Evolutionary conservation across 2,888 invertebrate genomes (phyloP).

Genomic region (Keiferia lycopersicella): DNA sequence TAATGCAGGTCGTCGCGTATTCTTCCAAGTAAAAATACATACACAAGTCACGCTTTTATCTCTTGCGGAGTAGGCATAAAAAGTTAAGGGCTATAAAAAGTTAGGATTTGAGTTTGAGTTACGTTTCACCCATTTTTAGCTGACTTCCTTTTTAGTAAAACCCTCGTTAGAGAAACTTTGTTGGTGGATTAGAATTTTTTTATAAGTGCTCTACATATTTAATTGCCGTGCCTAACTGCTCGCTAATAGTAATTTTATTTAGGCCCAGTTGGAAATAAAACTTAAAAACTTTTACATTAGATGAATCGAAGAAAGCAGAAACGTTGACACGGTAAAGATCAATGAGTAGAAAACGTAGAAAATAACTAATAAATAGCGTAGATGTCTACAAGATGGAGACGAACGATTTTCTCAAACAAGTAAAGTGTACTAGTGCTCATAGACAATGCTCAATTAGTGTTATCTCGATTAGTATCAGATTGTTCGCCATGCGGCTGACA

Average conservation of each 20-base stretch:
- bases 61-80: no score
- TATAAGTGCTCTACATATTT: constrained; percentile 11
- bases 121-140: no score
- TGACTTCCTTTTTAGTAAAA: background rate
- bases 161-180: constrained; percentile 11
- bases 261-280: background rate
- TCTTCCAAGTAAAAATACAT: background rate
- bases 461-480: constrained; percentile 16
- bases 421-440: background rate
- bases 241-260: background rate
- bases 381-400: background rate
- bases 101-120: no score
- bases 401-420: background rate
- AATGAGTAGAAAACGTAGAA: constrained; percentile 5
- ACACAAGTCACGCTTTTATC: no score
- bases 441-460: constrained; percentile 19
- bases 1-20: background rate
- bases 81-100: no score
- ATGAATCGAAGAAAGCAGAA: constrained; percentile 25
- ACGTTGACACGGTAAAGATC: constrained; percentile 25
- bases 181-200: background rate
- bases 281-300: background rate
- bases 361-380: background rate
- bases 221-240: background rate
- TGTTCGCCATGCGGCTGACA: background rate